A percentile compares a stretch with the other conserved stretches of the same genome.
Evolutionary conservation across 2,113 vertebrate species (phyloP).

Genomic region (Oceanites oceanicus): DNA sequence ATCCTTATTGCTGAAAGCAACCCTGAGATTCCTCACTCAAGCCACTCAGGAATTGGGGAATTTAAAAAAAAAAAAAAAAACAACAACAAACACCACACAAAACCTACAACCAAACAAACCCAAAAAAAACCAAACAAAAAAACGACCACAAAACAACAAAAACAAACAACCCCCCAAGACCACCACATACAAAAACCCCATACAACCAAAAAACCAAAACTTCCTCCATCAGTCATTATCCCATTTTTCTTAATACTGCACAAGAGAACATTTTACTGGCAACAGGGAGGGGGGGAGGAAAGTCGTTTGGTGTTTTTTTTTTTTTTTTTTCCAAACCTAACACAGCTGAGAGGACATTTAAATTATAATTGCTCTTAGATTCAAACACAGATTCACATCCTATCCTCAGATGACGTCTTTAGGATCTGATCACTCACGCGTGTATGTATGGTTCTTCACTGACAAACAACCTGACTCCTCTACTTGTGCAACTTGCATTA

Average conservation of each 20-base stretch:
- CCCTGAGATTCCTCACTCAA: background rate
- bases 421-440: background rate
- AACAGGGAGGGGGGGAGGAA: fast-evolving
- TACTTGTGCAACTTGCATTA: slow-evolving; percentile 43
- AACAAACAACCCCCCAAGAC: background rate
- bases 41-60: background rate
- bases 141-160: too few relatives aligned
- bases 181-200: background rate
- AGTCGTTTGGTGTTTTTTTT: too few relatives aligned
- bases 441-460: background rate
- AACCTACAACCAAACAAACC: too few relatives aligned
- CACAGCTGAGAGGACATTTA: background rate
- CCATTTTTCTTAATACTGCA: background rate
- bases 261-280: background rate
- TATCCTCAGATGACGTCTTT: background rate
- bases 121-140: background rate
- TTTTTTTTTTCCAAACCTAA: background rate
- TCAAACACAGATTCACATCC: background rate
- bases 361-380: background rate
- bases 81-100: background rate
- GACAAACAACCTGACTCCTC: slow-evolving; percentile 28
- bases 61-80: background rate
- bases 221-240: background rate
- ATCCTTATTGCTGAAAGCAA: background rate
- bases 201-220: background rate